Conservation (phyloP, 1,140 invertebrate genomes). For the Drosophila bifasciata region DNA sequence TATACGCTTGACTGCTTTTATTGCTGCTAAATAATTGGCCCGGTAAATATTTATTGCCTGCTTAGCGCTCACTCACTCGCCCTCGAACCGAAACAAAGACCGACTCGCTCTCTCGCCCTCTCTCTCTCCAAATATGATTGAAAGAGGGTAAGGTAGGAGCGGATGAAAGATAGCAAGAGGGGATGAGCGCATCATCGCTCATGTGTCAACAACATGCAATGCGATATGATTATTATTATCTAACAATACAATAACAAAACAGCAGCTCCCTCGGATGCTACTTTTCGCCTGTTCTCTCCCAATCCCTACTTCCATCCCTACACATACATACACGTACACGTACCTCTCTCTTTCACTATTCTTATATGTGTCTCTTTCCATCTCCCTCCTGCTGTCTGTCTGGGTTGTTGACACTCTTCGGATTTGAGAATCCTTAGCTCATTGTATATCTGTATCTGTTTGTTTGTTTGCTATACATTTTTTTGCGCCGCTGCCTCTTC, state of each 20-base stretch:
- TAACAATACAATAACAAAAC: constrained; percentile 79
- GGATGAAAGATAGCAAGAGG: constrained; percentile 37
- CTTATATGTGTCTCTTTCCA: not conserved
- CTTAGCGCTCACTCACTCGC: constrained; percentile 33
- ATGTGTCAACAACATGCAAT: constrained; percentile 82
- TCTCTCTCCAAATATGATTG: constrained; percentile 1
- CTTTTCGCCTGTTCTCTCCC: constrained; percentile 68
- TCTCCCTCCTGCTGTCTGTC: constrained; percentile 15
- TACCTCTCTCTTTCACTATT: not conserved
- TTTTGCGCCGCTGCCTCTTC: constrained; percentile 55
- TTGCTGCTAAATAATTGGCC: constrained; percentile 65
- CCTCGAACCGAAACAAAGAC: constrained; percentile 19
- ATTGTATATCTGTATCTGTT: constrained; percentile 69
- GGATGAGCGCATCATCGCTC: constrained; percentile 76
- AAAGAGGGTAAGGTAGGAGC: constrained; percentile 4
- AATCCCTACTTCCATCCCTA: constrained; percentile 1
- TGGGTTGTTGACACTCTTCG: constrained; percentile 73
- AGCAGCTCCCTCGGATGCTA: constrained; percentile 46
- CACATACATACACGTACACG: not conserved
- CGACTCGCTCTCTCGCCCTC: constrained; percentile 1
- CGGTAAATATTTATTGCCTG: constrained; percentile 68
- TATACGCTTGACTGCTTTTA: constrained; percentile 37
- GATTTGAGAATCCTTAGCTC: constrained; percentile 62
- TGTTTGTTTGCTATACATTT: constrained; percentile 59
- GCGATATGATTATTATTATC: constrained; percentile 83